phyloP scores from a whole-genome alignment of 2,797 vertebrate genomes.

The Gambelia wislizenii region DNA sequence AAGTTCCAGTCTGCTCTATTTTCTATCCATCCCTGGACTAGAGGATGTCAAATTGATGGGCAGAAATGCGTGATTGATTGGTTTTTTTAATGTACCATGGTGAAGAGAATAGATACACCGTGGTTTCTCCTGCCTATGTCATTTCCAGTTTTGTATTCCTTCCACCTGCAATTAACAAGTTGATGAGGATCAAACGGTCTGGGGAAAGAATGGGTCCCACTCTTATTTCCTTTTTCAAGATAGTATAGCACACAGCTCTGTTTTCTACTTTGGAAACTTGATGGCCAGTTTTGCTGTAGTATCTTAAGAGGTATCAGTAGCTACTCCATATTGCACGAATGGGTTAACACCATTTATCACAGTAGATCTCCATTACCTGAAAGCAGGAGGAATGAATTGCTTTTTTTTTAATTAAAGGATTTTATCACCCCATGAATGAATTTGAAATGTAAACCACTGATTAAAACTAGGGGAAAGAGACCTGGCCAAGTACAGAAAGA shows the following conservation, averaged over 20 bases:
- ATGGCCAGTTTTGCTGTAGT: neutral
- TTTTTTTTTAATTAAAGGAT: slow-evolving; percentile 68
- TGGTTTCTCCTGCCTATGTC: too few species aligned
- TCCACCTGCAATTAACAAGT: too few species aligned
- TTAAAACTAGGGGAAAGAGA: slow-evolving; percentile 56
- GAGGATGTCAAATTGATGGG: too few species aligned
- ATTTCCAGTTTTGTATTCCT: too few species aligned
- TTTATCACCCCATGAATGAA: slow-evolving; percentile 57
- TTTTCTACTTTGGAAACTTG: neutral
- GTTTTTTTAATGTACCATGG: too few species aligned
- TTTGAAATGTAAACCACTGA: slow-evolving; percentile 68
- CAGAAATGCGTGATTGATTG: too few species aligned
- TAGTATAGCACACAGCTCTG: neutral
- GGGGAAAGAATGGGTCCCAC: too few species aligned
- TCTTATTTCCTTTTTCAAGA: neutral
- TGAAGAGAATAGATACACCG: too few species aligned
- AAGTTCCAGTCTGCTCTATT: too few species aligned
- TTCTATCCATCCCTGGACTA: too few species aligned
- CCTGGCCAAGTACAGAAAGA: slow-evolving; percentile 50
- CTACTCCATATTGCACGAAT: slow-evolving; percentile 38
- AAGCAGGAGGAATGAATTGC: slow-evolving; percentile 63
- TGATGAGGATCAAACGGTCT: too few species aligned
- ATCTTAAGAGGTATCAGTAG: neutral
- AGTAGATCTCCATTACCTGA: slow-evolving; percentile 25
- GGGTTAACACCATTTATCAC: slow-evolving; percentile 35